Conservation (phyloP, 2,888 invertebrate species). For the Orchesellides sinensis region DNA sequence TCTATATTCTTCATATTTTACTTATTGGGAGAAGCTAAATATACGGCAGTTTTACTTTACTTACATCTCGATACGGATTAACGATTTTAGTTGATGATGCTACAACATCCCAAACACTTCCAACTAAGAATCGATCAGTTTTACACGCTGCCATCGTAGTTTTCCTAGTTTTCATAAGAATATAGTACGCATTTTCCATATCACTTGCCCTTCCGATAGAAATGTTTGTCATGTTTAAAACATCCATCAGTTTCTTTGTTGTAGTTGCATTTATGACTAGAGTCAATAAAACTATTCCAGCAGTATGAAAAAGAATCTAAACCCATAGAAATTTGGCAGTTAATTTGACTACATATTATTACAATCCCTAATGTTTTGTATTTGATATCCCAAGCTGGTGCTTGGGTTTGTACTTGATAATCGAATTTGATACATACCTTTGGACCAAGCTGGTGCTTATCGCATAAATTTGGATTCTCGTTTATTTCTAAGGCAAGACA, state of each 20-base stretch:
- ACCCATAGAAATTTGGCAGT: not conserved
- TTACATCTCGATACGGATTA: conserved; percentile 80
- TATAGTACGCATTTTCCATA: conserved; percentile 80
- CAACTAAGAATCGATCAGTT: conserved; percentile 82
- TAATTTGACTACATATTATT: not conserved
- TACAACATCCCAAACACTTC: conserved; percentile 82
- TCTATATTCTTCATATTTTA: not conserved
- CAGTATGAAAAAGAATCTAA: conserved; percentile 80
- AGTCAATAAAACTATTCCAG: conserved; percentile 81
- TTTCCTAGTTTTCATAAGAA: conserved; percentile 79
- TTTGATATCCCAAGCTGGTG: too few species aligned
- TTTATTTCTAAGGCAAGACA: conserved; percentile 81
- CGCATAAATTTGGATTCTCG: conserved; percentile 77
- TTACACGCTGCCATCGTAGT: conserved; percentile 80
- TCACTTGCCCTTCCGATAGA: conserved; percentile 80
- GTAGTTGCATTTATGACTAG: conserved; percentile 81
- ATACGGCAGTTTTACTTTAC: not conserved
- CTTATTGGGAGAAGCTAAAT: not conserved
- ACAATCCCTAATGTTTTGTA: not conserved
- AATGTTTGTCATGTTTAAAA: conserved; percentile 79
- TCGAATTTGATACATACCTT: too few species aligned
- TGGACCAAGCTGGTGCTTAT: conserved; percentile 64
- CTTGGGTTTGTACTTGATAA: too few species aligned
- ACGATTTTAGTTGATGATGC: conserved; percentile 80
- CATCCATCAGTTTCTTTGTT: conserved; percentile 79